These are phyloP conservation scores for Periphyllus acericola DNA, from an alignment of 2,888 invertebrate species.

Conservation along the genomic window DNA sequence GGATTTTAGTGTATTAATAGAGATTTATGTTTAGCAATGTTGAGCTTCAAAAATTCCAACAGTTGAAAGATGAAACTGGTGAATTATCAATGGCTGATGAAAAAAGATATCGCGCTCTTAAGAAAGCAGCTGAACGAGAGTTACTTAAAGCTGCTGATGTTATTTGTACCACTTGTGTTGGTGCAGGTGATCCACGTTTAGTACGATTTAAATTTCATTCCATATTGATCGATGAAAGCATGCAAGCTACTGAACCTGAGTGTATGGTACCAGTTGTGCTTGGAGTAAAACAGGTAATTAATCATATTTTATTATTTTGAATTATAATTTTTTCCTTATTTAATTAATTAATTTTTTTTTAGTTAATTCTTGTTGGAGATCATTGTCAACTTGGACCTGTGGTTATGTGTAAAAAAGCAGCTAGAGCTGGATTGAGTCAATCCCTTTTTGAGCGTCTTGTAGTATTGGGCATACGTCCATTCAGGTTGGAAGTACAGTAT, in stretches of 20 bases:
- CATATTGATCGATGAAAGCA: conserved; percentile 96
- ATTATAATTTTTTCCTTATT: conserved; percentile 12
- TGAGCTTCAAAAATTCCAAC: conserved; percentile 93
- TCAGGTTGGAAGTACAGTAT: conserved; percentile 96
- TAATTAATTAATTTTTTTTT: conserved; percentile 62
- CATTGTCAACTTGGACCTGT: conserved; percentile 99
- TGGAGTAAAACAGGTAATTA: conserved; percentile 85
- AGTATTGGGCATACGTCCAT: conserved; percentile 95
- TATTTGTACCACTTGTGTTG: conserved; percentile 98
- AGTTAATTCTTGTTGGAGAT: conserved; percentile 95
- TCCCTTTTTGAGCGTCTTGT: conserved; percentile 97
- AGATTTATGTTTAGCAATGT: conserved; percentile 70
- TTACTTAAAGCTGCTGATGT: conserved; percentile 96
- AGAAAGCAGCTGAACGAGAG: conserved; percentile 90
- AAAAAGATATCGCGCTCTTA: conserved; percentile 88
- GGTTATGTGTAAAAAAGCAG: conserved; percentile 99
- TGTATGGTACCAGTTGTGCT: conserved; percentile 99
- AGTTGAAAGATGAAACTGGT: conserved; percentile 97
- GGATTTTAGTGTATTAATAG: neutral
- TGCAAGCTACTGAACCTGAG: conserved; percentile 97
- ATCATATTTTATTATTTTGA: neutral
- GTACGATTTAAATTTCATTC: conserved; percentile 93
- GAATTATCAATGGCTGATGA: conserved; percentile 96
- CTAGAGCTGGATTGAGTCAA: conserved; percentile 95
- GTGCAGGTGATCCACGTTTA: conserved; percentile 96